Conservation (phyloP, 2,888 invertebrate species). For the Furcula furcula region DNA sequence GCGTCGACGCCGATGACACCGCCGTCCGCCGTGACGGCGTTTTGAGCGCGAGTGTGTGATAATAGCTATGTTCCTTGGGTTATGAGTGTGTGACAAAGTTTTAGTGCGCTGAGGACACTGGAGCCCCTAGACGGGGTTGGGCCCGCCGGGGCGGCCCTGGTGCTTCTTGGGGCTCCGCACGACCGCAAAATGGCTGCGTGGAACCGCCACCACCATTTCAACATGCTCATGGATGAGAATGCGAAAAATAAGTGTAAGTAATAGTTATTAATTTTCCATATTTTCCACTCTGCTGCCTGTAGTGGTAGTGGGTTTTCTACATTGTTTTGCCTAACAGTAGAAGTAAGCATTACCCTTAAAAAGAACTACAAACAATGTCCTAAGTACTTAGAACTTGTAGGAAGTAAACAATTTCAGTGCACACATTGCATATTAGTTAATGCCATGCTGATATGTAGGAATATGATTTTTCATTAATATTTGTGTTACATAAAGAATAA, state of each 20-base stretch:
- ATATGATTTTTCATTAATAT: no score
- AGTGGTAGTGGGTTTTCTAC: no score
- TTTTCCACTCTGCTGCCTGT: no score
- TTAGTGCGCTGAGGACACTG: constrained; percentile 80
- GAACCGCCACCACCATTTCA: constrained; percentile 88
- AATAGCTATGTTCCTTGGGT: constrained; percentile 72
- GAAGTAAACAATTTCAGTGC: no score
- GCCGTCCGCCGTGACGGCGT: constrained; percentile 65
- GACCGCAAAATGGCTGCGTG: constrained; percentile 86
- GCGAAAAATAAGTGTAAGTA: constrained; percentile 86
- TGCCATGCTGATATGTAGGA: no score
- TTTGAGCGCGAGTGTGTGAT: constrained; percentile 70
- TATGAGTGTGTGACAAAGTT: constrained; percentile 81
- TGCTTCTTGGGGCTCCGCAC: constrained; percentile 82
- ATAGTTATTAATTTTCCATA: no score
- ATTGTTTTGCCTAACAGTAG: no score
- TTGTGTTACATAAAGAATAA: no score
- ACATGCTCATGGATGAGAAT: constrained; percentile 86
- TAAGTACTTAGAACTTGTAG: no score
- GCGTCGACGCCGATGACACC: constrained; percentile 74
- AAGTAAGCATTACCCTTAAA: no score
- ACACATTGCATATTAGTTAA: no score
- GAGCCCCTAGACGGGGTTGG: constrained; percentile 84
- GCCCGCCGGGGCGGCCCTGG: constrained; percentile 83
- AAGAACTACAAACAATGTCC: no score